These are phyloP conservation scores for Eublepharis macularius DNA, from an alignment of 2,113 vertebrate species.

Conservation along the genomic window DNA sequence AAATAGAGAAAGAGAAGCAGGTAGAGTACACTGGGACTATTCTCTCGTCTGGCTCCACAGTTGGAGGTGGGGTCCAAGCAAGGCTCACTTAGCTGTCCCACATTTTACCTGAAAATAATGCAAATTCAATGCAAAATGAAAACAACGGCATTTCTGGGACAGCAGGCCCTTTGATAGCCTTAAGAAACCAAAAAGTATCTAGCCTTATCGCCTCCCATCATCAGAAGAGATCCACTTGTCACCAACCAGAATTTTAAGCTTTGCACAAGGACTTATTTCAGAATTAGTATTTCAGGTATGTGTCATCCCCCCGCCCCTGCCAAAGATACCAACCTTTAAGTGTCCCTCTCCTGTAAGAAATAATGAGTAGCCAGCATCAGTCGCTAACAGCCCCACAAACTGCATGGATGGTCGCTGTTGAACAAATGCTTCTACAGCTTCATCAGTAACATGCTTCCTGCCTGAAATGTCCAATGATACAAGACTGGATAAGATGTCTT, in stretches of 20 bases:
- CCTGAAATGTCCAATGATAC: constrained; percentile 95
- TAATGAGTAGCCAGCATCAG: constrained; percentile 94
- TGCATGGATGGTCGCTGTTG: constrained; percentile 94
- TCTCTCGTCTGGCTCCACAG: neutral
- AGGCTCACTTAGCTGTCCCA: neutral
- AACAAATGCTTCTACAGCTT: constrained; percentile 89
- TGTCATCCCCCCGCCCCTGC: too few species aligned
- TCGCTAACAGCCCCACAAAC: constrained; percentile 94
- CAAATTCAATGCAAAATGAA: neutral
- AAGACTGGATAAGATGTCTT: constrained; percentile 87
- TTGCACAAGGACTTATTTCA: neutral
- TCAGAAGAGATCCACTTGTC: neutral
- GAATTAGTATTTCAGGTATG: constrained; percentile 12
- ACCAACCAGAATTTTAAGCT: neutral
- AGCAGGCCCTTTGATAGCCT: neutral
- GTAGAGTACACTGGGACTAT: neutral
- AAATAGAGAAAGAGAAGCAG: neutral
- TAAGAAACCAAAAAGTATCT: neutral
- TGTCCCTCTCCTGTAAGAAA: constrained; percentile 92
- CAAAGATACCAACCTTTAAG: constrained; percentile 84
- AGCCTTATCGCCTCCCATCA: neutral
- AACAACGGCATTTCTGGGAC: neutral
- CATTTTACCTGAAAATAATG: neutral
- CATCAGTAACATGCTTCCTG: constrained; percentile 93
- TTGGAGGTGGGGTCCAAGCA: neutral